phyloP scores from a whole-genome alignment of 2,888 invertebrate genomes.

The Corbicula japonica region DNA sequence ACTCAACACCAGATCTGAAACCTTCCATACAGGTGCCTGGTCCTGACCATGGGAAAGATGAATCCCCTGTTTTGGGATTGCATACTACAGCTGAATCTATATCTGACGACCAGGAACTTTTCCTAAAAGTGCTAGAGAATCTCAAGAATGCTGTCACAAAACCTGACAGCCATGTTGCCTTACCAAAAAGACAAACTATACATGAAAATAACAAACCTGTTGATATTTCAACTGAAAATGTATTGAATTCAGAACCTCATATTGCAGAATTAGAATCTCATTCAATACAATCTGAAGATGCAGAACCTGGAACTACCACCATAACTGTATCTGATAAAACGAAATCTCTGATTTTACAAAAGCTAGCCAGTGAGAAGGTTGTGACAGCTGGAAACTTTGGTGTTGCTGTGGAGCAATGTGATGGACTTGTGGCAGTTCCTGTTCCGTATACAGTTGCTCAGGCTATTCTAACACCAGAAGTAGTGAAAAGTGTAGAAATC shows the following conservation, averaged over 20 bases:
- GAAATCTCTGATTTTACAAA: constrained; percentile 60
- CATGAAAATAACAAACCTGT: background rate
- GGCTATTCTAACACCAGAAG: background rate
- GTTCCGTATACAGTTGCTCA: background rate
- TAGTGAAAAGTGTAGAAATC: background rate
- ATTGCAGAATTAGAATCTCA: constrained; percentile 18
- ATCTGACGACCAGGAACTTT: constrained; percentile 60
- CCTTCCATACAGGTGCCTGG: too few species aligned
- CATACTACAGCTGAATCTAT: constrained; percentile 20
- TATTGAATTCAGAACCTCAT: constrained; percentile 7
- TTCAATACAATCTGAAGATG: constrained; percentile 17
- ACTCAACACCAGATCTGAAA: too few species aligned
- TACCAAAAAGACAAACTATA: constrained; percentile 20
- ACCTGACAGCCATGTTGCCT: constrained; percentile 39
- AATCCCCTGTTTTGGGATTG: too few species aligned
- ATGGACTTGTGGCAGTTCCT: constrained; percentile 1
- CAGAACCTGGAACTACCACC: constrained; percentile 49
- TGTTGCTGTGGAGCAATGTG: background rate
- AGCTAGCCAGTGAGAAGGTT: constrained; percentile 30
- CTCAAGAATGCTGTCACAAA: constrained; percentile 60
- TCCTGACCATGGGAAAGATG: too few species aligned
- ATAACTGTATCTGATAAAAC: constrained; percentile 60
- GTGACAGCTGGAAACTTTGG: background rate
- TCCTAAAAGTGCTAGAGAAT: constrained; percentile 64
- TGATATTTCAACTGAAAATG: background rate